Conservation (phyloP, 2,113 vertebrate species). For the Synodontis membranacea region DNA sequence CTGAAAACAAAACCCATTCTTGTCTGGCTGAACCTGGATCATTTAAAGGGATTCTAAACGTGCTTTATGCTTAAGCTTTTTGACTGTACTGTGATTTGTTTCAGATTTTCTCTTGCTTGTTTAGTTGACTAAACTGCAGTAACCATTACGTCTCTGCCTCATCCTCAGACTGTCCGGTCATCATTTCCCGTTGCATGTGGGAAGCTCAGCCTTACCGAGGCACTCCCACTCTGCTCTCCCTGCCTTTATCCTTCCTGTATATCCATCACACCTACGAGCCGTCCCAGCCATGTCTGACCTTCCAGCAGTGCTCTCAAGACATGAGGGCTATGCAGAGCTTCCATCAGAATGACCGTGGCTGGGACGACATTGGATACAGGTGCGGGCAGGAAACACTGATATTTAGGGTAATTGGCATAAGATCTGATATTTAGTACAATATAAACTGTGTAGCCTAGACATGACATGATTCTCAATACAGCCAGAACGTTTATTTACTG, state of each 20-base stretch:
- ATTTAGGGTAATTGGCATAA: background rate
- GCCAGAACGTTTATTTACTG: too few relatives aligned
- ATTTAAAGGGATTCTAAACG: background rate
- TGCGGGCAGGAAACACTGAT: constrained; percentile 57
- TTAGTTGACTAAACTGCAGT: background rate
- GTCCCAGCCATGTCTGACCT: constrained; percentile 73
- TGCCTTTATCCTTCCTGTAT: constrained; percentile 77
- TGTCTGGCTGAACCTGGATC: background rate
- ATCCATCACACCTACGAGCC: constrained; percentile 85
- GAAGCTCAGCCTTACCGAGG: constrained; percentile 79
- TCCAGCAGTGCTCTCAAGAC: constrained; percentile 69
- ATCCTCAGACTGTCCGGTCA: constrained; percentile 78
- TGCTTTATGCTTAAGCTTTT: background rate
- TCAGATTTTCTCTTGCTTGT: background rate
- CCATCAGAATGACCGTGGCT: constrained; percentile 78
- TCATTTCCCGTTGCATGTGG: constrained; percentile 86
- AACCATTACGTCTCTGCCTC: background rate
- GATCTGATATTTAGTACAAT: background rate
- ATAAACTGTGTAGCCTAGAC: background rate
- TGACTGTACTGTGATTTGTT: background rate
- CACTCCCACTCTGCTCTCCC: constrained; percentile 65
- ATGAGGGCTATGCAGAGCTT: constrained; percentile 86
- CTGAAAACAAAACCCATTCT: background rate
- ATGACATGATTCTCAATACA: background rate
- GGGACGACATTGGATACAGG: constrained; percentile 93